phyloP scores from a whole-genome alignment of 92 coral and sea anemone genomes.

The Ricordea florida region DNA sequence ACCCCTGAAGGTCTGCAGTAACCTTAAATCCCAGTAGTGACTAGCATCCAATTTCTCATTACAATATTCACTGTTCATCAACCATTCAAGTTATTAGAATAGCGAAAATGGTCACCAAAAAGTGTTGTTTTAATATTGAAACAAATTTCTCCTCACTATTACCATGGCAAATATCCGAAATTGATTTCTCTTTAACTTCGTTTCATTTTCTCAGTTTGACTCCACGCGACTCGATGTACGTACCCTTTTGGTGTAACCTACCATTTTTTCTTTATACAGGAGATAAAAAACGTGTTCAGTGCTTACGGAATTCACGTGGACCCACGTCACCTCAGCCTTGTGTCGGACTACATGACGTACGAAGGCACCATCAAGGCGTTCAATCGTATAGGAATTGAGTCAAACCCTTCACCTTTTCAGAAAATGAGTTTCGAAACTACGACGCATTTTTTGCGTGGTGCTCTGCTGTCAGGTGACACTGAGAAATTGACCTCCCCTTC shows the following conservation, averaged over 20 bases:
- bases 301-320: conserved; percentile 94
- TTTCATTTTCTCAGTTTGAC: too few species aligned
- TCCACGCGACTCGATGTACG: too few species aligned
- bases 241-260: too few species aligned
- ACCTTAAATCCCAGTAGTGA: too few species aligned
- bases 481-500: conserved; percentile 89
- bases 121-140: too few species aligned
- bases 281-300: conserved; percentile 89
- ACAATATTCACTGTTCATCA: too few species aligned
- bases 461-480: conserved; percentile 88
- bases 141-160: too few species aligned
- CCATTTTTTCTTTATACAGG: conserved; percentile 58
- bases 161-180: too few species aligned
- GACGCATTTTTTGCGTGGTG: conserved; percentile 92
- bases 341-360: conserved; percentile 97
- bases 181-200: not conserved
- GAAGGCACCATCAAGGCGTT: conserved; percentile 97
- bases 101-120: too few species aligned
- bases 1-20: too few species aligned
- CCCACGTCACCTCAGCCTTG: conserved; percentile 89
- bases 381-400: conserved; percentile 92
- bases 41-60: too few species aligned
- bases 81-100: too few species aligned
- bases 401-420: conserved; percentile 96
- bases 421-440: conserved; percentile 99